Base-by-base conservation (phyloP, 2,888 invertebrate genomes). In the Lasioglossum pauxillum region DNA sequence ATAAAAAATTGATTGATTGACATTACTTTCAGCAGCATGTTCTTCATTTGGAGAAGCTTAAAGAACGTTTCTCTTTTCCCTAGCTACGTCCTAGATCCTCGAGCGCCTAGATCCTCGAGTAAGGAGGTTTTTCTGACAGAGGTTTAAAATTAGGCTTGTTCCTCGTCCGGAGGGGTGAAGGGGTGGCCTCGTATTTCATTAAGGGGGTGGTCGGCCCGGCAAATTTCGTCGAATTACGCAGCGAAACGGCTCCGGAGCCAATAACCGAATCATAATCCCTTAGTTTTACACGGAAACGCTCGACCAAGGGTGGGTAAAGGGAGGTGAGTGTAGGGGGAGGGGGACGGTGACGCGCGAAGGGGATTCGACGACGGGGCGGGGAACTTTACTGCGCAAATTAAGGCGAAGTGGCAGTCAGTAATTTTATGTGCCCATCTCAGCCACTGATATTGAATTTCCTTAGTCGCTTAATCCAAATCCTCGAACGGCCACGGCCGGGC, bases 391-490 rank as follows among this genome's bases (percentile, higher is more conserved):
- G 93, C 94, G 94, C 94, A 94, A 95, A 95, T 95, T 95, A 95
- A 95, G 94, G 93, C 93, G 93, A 94, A 95, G 95, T 95, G 94
- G 94, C 94, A 94, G 94, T 95, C 94, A 92, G 94, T 95, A 94
- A 95, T 95, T 95, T 95, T 95, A 95, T 94, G 94, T 94, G 94
- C 94, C 94, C 94, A 95, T 95, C 94, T 94, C 94, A 94, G 94
- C 95, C 93, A 94, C 95, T 94, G 95, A 95, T 95, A 95, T 95
- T 95, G 94, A 95, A 95, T 95, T 95, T 95, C 94, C 93, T 94
- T 93, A 94, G 94, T 94, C 94, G 94, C 94, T 94, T 94, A 94
- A 95, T 95, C 94, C 93, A 88, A 94, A 94, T 94, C 92, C 92
- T 92, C 90, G 92, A 92, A 89, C 90, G 85, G 78, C 88, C 84